Evolutionary conservation across 2,888 invertebrate species (phyloP), one percentile per base, ranked within the genome.

Genomic region (Anodontia alba): DNA sequence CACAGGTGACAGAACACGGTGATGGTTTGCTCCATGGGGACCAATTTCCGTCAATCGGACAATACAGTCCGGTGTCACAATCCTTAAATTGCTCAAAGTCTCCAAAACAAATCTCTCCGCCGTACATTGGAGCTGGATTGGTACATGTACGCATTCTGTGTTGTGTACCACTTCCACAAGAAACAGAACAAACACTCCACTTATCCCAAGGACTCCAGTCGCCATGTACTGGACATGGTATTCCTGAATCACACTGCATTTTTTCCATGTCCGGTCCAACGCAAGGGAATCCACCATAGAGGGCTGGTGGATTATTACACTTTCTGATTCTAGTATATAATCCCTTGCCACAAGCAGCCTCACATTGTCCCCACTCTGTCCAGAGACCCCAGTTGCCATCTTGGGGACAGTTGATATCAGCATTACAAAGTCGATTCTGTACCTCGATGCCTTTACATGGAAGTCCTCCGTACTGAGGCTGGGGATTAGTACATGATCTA

Each of bases 31-130:
- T 72, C 80, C 80, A 83, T 0, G 54, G 17, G 5, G 80, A 67
- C 83, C 80, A 80, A 0, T 57, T 70, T 23, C 83, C 83, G 26
- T 83, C n/a, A 26, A 80, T 66, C 38, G 83, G 83, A 67, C 83
- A 83, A 26, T n/a, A 67, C 20, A 51, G n/a, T 33, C 66, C 76
- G 49, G 70, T 62, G 26, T 79, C 79, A 38, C 82, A 83, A n/a
- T 76, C 57, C 2, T 38, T 23, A 17, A 43, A 46, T 15, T 79
- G 70, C 1, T 74, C 26, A 43, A 15, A 70, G 17, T 54, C 49
- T 10, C 84, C 81, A 8, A 68, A 20, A 73, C 84, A 84, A 1
- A 26, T 10, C 0, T 49, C 23, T 15, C 83, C 79, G 10, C 79
- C 83, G 36, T 54, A 67, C 23, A 74, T 23, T 12, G 83, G 79